Base-by-base conservation (phyloP, 1,140 invertebrate species). In the Sweltsa coloradensis region DNA sequence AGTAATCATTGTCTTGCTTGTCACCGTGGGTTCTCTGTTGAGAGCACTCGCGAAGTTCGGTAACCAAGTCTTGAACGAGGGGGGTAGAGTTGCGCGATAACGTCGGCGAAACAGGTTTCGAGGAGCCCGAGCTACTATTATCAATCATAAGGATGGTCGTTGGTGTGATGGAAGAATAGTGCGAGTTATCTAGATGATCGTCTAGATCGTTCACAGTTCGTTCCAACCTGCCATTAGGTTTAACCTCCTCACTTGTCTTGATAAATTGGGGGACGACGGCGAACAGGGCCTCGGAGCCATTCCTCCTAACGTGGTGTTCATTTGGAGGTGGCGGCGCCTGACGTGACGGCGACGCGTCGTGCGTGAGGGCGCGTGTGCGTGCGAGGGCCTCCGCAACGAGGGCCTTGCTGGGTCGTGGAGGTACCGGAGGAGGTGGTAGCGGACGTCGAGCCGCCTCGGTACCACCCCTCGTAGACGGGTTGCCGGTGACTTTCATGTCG, bases 341-440 rank as follows among this genome's bases (percentile, higher is more conserved):
- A 19, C 74, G 66, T 16, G 62, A 56, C 45, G 59, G 56, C 22
- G 57, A 59, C 54, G 62, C 71, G 62, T 61, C 75, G 58, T 55
- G 74, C 59, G 58, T 73, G 63, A 55, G 70, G 64, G 68, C 69
- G 49, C 70, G 64, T 7, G 70, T 71, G 55, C 76, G 78, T 27
- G 79, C 78, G 36, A 82, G 64, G 5, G 79, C 78, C 59, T 82
- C 79, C 2, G 76, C 76, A 26, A 81, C 75, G 55, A 81, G 66
- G 57, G 72, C 75, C 57, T 78, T 72, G 57, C 76, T 79, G 13
- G 81, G 81, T 45, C 79, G 64, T 21, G 81, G 79, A n/a, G 81
- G 81, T 37, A 82, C 78, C 45, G 81, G 81, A 36, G 80, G 79
- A 31, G 79, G 78, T 47, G 78, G 74, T 22, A 46, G 24, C 61